Conservation (phyloP, 1,140 invertebrate genomes). For the Lanistes nyassanus region DNA sequence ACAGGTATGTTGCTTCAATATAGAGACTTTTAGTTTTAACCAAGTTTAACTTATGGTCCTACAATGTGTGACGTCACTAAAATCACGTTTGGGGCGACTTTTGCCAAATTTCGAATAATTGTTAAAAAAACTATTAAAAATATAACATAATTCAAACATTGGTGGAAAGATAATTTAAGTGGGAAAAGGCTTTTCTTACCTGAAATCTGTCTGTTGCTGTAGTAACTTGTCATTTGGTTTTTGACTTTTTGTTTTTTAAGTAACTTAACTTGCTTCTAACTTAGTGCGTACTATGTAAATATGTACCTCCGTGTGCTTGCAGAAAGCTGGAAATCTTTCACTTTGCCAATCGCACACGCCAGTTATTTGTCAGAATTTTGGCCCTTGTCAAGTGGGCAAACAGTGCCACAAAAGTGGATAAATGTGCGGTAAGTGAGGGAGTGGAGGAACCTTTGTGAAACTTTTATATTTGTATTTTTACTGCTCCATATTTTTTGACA, state of each 20-base stretch:
- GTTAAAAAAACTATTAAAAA: not conserved
- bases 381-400: constrained; percentile 98
- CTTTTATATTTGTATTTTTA: not conserved
- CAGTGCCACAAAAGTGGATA: constrained; percentile 95
- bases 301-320: constrained; percentile 23
- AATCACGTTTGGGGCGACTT: not conserved
- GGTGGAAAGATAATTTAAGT: no score
- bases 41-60: no score
- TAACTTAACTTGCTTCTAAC: constrained; percentile 3
- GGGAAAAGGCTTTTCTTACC: no score
- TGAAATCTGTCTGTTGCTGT: not conserved
- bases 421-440: constrained; percentile 80
- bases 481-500: no score
- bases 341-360: constrained; percentile 92
- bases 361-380: constrained; percentile 92
- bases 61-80: no score
- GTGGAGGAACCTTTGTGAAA: not conserved
- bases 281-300: not conserved
- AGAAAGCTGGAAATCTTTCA: constrained; percentile 98
- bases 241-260: not conserved
- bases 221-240: not conserved
- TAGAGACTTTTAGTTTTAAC: no score
- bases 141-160: not conserved
- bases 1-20: constrained; percentile 50
- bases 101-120: not conserved